Evolutionary conservation across 2,888 invertebrate genomes (phyloP), one percentile per base, ranked within the genome.

Genomic region (Epiblema foenella): DNA sequence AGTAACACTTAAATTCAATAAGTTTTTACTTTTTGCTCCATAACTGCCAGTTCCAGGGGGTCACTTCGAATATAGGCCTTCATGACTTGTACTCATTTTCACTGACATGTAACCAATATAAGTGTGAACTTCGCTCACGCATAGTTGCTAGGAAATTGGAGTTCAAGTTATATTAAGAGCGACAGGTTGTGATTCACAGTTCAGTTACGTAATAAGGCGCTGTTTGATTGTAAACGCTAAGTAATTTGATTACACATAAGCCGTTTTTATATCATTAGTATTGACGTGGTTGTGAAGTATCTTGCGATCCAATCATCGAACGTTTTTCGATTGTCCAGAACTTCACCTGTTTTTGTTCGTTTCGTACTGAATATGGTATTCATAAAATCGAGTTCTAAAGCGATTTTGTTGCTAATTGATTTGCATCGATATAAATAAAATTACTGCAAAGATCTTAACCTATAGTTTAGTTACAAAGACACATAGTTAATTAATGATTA

Each of bases 261-360:
- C n/a, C 64, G 52, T 54, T 62, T 62, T 64, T 64, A 10, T 64
- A 37, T 18, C 20, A 20, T 17, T 64, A 81, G 80, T 83, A 83
- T 83, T 81, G 75, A 76, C 77, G 83, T 81, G 83, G 85, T 83
- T 82, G 79, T 77, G 77, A 80, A 80, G 77, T 79, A 79, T 84
- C 83, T 79, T 83, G 83, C 81, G 84, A 78, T 77, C 76, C 59
- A 80, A 83, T 85, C 84, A 78, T 79, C 51, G 64, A 68, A 60
- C 60, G 76, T 75, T 76, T 78, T 76, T 74, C 76, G 76, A 73
- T 74, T 74, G 78, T 65, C 63, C 65, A 49, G 65, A 67, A 59
- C 60, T 57, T 60, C 42, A 24, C 68, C 56, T 33, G 75, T 76
- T 77, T 79, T 77, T 75, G 39, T 74, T 64, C 70, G 63, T 63